phyloP scores from a whole-genome alignment of 2,797 vertebrate species.

The Mus spretus region DNA sequence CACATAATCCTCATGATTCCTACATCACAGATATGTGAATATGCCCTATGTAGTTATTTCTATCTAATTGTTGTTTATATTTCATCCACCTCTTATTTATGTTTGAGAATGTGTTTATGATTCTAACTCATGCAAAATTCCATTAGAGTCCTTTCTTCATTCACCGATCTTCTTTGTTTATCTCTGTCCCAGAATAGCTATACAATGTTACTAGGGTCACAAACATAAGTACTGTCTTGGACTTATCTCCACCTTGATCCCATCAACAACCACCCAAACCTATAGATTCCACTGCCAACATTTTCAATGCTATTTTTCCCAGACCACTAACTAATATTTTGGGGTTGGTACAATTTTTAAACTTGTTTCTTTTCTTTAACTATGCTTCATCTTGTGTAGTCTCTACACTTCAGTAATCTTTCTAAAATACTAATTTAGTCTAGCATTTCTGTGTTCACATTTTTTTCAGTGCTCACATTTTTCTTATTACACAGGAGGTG shows the following conservation, averaged over 20 bases:
- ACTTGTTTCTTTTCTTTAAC: background rate
- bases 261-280: background rate
- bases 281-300: background rate
- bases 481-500: background rate
- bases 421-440: background rate
- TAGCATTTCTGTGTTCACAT: background rate
- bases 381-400: background rate
- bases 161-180: too few relatives aligned
- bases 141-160: background rate
- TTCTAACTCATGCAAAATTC: background rate
- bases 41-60: background rate
- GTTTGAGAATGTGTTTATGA: background rate
- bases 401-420: slow-evolving; percentile 5
- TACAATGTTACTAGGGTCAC: background rate
- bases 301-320: background rate
- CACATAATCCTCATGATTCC: background rate
- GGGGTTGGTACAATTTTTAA: background rate
- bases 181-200: background rate
- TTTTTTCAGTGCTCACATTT: background rate
- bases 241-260: background rate
- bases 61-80: background rate
- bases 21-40: background rate
- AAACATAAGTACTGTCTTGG: background rate
- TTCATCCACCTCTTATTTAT: background rate
- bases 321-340: background rate